Evolutionary conservation across 2,888 invertebrate genomes (phyloP), one percentile per base, ranked within the genome.

Genomic region (Orthosia cruda): DNA sequence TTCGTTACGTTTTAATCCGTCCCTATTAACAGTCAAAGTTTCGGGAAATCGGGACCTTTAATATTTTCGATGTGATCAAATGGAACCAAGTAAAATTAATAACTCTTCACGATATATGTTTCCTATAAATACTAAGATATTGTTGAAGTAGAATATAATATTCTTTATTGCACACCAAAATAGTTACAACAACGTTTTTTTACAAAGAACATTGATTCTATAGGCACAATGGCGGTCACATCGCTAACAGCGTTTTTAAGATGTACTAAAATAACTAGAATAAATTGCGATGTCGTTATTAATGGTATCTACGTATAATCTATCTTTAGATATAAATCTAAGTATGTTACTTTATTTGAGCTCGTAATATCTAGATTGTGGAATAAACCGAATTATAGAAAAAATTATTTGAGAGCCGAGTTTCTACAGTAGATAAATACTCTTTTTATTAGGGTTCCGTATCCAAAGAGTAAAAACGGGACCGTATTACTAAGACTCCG

Each of bases 1-100:
- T 69, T 52, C 45, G 69, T 69, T 66, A 50, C 16, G 52, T 32
- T 69, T 65, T 82, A 84, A 84, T 82, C 74, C 69, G 4, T 76
- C 71, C 71, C 79, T 79, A 67, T 74, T 75, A 82, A 76, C 74
- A 71, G 61, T 40, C 45, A 78, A 80, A 84, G 64, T 83, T 86
- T 71, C 13, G 18, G 47, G 15, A 40, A 77, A 52, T 67, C n/a
- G 16, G 20, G 32, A n/a, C 32, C 45, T n/a, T 47, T 13, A 18
- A 59, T n/a, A 23, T 59, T 67, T 66, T 68, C 70, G 62, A 68
- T 78, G 59, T 45, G 40, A 57, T 68, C 74, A 18, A 23, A 55
- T 57, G 9, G 63, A 54, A 65, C 49, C 61, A 58, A 64, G 52
- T 20, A 20, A 62, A 40, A 52, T 61, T 58, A 72, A 26, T 61